Percentiles rank a stretch among this genome's conserved stretches.
These are phyloP conservation scores for Chrysaora quinquecirrha DNA, from an alignment of 30 jellyfish, hydroid and myxozoan genomes.

Conservation along the genomic window DNA sequence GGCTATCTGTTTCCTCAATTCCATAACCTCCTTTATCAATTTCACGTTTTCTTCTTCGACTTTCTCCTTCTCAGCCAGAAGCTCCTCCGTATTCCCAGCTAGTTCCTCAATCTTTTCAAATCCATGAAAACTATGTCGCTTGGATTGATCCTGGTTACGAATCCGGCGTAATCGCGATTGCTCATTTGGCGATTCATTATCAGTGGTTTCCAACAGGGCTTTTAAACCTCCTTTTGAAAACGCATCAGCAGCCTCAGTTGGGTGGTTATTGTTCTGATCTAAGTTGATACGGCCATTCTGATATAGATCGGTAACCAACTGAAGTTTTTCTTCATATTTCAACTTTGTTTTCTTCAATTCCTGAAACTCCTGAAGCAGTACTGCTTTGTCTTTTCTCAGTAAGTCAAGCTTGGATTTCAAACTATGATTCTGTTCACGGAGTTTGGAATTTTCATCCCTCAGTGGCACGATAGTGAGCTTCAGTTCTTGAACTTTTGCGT, in stretches of 20 bases:
- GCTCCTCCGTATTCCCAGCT: conserved; percentile 63
- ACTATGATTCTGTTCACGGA: conserved; percentile 70
- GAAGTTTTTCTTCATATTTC: conserved; percentile 65
- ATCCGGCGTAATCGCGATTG: background rate
- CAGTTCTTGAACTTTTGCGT: conserved; percentile 93
- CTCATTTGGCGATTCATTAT: background rate
- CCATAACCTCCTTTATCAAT: conserved; percentile 52
- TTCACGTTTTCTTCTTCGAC: conserved; percentile 39
- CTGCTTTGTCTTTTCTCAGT: conserved; percentile 64
- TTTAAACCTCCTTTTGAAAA: conserved; percentile 43
- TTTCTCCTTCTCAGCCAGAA: conserved; percentile 67
- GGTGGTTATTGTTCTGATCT: conserved; percentile 42
- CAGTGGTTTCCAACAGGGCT: conserved; percentile 8
- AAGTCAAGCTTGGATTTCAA: conserved; percentile 67
- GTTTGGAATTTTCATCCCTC: conserved; percentile 85
- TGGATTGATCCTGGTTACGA: conserved; percentile 40
- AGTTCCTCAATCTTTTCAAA: conserved; percentile 59
- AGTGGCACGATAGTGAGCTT: conserved; percentile 92
- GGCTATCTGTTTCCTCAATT: conserved; percentile 33
- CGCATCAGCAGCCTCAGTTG: conserved; percentile 1
- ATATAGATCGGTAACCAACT: conserved; percentile 34
- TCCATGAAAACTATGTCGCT: conserved; percentile 62
- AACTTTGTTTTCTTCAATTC: conserved; percentile 58
- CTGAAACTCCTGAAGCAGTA: conserved; percentile 52
- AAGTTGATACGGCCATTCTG: conserved; percentile 39